These are phyloP conservation scores for Cyphomyrus plagiostoma DNA, from an alignment of 2,113 vertebrate species.

Conservation along the genomic window DNA sequence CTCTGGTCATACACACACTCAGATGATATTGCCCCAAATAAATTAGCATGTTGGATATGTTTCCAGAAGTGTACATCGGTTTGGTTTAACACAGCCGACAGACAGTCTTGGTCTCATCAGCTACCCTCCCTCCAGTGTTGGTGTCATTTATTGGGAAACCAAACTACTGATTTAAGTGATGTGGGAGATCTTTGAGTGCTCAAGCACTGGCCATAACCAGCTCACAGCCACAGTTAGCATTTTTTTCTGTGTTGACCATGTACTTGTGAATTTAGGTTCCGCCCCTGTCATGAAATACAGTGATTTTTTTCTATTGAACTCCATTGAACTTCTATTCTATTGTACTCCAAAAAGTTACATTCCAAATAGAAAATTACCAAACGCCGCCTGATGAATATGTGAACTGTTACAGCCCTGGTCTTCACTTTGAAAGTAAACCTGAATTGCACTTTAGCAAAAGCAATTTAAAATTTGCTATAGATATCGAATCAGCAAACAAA, in stretches of 20 bases:
- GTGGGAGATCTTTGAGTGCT: not conserved
- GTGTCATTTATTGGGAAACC: no score
- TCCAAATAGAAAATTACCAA: not conserved
- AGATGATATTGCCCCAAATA: not conserved
- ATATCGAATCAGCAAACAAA: not conserved
- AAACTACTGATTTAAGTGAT: no score
- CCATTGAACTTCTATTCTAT: no score
- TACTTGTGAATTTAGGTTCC: not conserved
- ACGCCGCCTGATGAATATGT: not conserved
- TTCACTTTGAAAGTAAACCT: not conserved
- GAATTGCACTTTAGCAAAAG: not conserved
- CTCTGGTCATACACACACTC: not conserved
- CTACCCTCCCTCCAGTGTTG: no score
- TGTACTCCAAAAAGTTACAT: no score
- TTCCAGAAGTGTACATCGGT: not conserved
- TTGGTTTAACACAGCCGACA: no score
- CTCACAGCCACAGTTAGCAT: not conserved
- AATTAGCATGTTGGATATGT: not conserved
- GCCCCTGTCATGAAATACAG: not conserved
- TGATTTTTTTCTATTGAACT: not conserved
- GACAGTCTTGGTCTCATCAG: no score
- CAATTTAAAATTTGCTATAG: not conserved
- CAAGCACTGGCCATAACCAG: not conserved
- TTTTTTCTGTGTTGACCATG: not conserved
- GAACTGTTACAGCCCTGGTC: not conserved